phyloP scores from a whole-genome alignment of 2,113 vertebrate genomes.

The Electrona antarctica region DNA sequence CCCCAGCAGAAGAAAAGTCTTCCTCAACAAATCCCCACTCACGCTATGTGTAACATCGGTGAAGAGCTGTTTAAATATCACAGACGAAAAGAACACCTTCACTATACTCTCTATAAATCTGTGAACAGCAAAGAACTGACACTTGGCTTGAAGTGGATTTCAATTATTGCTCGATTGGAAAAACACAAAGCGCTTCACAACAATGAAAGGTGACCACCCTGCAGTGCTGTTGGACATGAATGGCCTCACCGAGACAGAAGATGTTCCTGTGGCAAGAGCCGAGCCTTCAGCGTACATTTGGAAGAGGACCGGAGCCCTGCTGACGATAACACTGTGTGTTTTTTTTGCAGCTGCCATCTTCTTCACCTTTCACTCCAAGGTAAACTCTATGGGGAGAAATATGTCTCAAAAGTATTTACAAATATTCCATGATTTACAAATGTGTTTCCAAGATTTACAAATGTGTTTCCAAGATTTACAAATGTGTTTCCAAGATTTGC shows the following conservation, averaged over 20 bases:
- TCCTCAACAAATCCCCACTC: constrained; percentile 44
- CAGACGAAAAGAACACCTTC: not conserved
- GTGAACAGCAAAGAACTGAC: not conserved
- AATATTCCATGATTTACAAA: no score
- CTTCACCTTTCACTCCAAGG: constrained; percentile 47
- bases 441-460: no score
- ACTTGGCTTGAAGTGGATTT: not conserved
- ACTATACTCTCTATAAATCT: not conserved
- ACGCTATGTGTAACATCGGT: constrained; percentile 63
- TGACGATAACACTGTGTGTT: constrained; percentile 68
- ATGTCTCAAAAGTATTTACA: no score
- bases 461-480: no score
- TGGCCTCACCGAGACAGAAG: constrained; percentile 8
- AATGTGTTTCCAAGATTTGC: no score
- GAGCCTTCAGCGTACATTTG: constrained; percentile 14
- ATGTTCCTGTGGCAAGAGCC: not conserved
- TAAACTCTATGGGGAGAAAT: no score
- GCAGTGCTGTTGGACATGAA: constrained; percentile 38
- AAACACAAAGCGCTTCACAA: not conserved
- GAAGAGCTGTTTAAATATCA: constrained; percentile 40
- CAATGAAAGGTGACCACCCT: constrained; percentile 57
- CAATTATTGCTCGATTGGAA: not conserved
- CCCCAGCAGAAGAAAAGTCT: constrained; percentile 1
- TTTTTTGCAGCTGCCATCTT: constrained; percentile 35
- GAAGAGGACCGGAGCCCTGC: constrained; percentile 18